Evolutionary conservation across 2,113 vertebrate species (phyloP), one percentile per base, ranked within the genome.

Genomic region (Dipodomys stephensi): DNA sequence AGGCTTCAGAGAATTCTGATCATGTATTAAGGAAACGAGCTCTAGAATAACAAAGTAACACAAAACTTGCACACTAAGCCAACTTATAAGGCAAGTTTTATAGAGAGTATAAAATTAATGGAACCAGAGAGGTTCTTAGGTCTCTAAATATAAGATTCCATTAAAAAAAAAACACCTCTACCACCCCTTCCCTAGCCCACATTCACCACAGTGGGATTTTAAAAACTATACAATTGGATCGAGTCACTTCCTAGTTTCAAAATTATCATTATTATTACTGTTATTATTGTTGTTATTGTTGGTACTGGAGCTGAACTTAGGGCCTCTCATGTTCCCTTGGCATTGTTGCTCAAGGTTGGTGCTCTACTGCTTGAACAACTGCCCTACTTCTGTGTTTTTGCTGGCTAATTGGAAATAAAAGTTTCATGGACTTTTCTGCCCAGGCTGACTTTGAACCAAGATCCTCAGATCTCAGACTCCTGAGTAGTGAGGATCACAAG

Each of bases 101-200:
- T n/a, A 49, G 18, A 16, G 19, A 77, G 25, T 53, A 19, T 90
- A n/a, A 74, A 69, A 80, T 49, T 64, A 86, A 68, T 57, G 53
- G 53, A 57, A 57, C 15, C 76, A 60, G 83, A n/a, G 39, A 32
- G 32, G 39, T 80, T 19, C 53, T 81, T 32, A 72, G 39, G 86
- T 71, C 85, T 87, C 35, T 90, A 67, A 79, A 65, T 71, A 18
- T 87, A 53, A 95, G 71, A 68, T 60, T 49, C 30, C 60, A 7
- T 76, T 64, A 13, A 32, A 15, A 32, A 57, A 35, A 57, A 49
- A 57, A 13, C 35, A 64, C 10, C 76, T 73, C 13, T 19, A 13
- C 23, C 20, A 18, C 3, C 65, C 12, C 4, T 35, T 81, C n/a
- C 7, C 23, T 23, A 32, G 57, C 22, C 62, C 12, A 64, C 22